These are phyloP conservation scores for Halcyon smyrnensis DNA, from an alignment of 2,797 vertebrate genomes.

Conservation along the genomic window DNA sequence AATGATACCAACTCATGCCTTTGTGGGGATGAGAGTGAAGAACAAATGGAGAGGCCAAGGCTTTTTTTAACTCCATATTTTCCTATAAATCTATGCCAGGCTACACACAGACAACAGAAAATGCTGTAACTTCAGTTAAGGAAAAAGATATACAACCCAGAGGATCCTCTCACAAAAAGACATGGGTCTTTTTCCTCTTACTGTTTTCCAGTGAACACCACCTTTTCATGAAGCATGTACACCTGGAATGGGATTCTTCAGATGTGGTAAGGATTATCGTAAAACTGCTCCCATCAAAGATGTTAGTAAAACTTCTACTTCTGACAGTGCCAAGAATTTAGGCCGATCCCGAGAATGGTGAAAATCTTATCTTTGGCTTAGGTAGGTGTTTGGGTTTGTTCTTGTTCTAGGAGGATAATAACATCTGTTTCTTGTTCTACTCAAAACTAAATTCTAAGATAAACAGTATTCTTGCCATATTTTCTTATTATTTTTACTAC, in stretches of 20 bases:
- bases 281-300: neutral
- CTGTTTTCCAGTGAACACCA: neutral
- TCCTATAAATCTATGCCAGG: neutral
- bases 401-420: neutral
- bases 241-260: neutral
- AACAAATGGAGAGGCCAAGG: rapidly evolving
- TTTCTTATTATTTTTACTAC: neutral
- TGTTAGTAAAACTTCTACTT: neutral
- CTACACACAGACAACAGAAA: neutral
- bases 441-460: neutral
- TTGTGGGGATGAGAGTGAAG: neutral
- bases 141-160: neutral
- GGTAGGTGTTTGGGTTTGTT: neutral
- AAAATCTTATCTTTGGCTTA: neutral
- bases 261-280: neutral
- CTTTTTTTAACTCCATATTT: neutral
- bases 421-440: neutral
- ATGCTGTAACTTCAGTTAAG: neutral
- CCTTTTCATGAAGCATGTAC: neutral
- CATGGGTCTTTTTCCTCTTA: neutral
- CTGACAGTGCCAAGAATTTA: neutral
- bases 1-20: neutral
- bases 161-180: neutral
- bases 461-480: neutral
- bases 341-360: neutral